Evolutionary conservation across 2,113 vertebrate genomes (phyloP), one percentile per base, ranked within the genome.

Genomic region (Leptodactylus fuscus): DNA sequence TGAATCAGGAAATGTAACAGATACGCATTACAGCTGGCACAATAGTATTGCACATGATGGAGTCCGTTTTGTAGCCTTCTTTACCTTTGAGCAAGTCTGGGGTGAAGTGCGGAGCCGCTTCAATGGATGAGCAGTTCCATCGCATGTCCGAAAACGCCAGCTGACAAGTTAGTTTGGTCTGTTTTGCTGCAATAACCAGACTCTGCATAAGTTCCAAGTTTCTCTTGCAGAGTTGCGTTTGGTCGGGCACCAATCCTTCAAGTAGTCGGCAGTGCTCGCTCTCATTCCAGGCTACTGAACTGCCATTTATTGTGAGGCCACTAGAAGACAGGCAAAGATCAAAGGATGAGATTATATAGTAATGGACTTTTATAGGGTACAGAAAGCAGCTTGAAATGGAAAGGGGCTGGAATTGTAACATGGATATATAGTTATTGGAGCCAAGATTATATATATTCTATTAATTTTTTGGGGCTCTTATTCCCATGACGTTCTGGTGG

Each of bases 51-150:
- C 20, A 20, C 1, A 55, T 70, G 7, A 70, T 38, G 6, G 6
- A 8, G 16, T 5, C 46, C 18, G 16, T 51, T 16, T 51, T 20
- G 15, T 20, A 20, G 16, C 18, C 18, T 51, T 51, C 1, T 51
- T 91, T 88, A 94, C 94, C 94, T 89, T 89, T 94, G 29, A 89
- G 87, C 78, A 95, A 91, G 27, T 95, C 94, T 0, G 93, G 93
- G 0, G 88, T 88, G 16, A 94, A 93, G 69, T 87, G 82, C 41
- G 94, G 94, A 2, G 94, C 93, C 0, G 69, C 80, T 6, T 79
- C 90, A 70, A 94, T 44, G 41, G 93, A 94, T 13, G 94, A 94
- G 84, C 94, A 95, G 89, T 95, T 95, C 94, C 94, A 95, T 9
- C 94, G 87, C 93, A 94, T 94, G 87, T 92, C 92, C 0, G 88